Evolutionary conservation across 2,797 vertebrate species (phyloP).

Genomic region (Columba guinea): DNA sequence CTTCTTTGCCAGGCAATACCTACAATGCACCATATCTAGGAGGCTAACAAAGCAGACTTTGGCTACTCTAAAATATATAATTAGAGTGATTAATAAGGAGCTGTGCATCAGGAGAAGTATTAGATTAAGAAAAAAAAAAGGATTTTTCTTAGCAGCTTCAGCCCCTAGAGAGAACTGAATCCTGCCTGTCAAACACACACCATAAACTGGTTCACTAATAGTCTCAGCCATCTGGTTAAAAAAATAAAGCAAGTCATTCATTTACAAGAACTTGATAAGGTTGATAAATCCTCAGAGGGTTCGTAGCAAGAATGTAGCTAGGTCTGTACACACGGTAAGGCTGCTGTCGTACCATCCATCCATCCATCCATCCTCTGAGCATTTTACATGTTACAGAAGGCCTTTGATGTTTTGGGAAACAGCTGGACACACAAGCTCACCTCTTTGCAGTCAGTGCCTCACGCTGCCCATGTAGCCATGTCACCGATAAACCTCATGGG

Average conservation of each 20-base stretch:
- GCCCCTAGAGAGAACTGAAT: slow-evolving; percentile 1
- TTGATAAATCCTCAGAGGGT: background rate
- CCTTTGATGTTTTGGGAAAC: background rate
- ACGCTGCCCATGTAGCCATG: background rate
- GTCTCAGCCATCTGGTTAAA: slow-evolving; percentile 26
- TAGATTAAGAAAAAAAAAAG: background rate
- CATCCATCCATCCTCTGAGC: background rate
- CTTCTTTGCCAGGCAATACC: background rate
- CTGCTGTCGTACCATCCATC: background rate
- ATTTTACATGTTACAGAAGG: background rate
- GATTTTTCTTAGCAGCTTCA: background rate
- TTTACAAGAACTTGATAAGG: slow-evolving; percentile 25
- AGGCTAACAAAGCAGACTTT: background rate
- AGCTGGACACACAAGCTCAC: background rate
- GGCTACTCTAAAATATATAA: background rate
- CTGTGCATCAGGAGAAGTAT: background rate
- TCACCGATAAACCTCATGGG: rapidly evolving
- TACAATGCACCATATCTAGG: background rate
- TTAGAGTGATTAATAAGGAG: background rate
- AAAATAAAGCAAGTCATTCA: slow-evolving; percentile 20
- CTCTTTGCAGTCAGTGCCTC: background rate
- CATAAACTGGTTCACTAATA: background rate
- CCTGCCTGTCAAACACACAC: slow-evolving; percentile 23
- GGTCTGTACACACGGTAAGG: background rate
- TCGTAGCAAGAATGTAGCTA: background rate